These are phyloP conservation scores for Bucco capensis DNA, from an alignment of 2,113 vertebrate species.

Conservation along the genomic window DNA sequence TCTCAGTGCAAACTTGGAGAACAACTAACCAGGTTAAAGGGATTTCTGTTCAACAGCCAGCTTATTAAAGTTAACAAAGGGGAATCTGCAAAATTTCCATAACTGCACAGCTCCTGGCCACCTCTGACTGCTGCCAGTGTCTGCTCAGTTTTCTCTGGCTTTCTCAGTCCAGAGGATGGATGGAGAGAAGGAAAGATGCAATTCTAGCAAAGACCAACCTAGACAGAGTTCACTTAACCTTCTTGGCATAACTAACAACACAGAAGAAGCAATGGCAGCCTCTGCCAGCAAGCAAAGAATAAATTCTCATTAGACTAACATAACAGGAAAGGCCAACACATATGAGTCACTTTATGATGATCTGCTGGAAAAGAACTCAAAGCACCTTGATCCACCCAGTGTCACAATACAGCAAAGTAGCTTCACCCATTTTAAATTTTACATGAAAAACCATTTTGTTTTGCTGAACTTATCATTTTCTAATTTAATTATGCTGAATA, in stretches of 20 bases:
- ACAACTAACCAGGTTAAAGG: slow-evolving; percentile 35
- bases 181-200: background rate
- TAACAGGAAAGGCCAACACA: background rate
- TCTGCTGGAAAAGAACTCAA: background rate
- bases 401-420: background rate
- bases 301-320: background rate
- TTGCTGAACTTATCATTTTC: slow-evolving; percentile 43
- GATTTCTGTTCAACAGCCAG: slow-evolving; percentile 42
- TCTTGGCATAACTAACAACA: background rate
- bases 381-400: background rate
- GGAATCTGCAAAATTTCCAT: background rate
- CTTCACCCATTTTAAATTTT: background rate
- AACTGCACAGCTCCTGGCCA: background rate
- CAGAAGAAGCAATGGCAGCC: background rate
- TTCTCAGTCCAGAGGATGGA: background rate
- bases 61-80: background rate
- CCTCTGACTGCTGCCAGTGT: fast-evolving
- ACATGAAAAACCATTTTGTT: slow-evolving; percentile 19
- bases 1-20: slow-evolving; percentile 27
- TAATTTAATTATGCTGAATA: slow-evolving; percentile 55
- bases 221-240: background rate
- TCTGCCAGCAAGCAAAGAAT: background rate
- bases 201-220: background rate
- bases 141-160: background rate
- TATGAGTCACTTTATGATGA: background rate